These are phyloP conservation scores for Vireo griseus DNA, from an alignment of 2,797 vertebrate genomes.

Conservation along the genomic window DNA sequence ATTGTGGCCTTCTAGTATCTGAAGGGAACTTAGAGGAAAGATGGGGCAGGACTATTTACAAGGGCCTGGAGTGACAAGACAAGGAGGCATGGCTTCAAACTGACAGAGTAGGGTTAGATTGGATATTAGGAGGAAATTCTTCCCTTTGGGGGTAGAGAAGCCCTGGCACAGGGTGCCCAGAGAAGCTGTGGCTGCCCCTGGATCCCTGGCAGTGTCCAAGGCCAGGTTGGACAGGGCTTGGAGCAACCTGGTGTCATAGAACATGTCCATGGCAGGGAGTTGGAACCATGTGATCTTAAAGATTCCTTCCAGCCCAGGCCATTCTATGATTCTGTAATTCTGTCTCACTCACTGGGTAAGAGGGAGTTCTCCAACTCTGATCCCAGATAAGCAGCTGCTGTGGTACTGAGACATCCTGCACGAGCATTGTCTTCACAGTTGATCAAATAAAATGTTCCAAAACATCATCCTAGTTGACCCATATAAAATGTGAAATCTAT, in stretches of 20 bases:
- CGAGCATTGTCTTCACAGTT: background rate
- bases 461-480: background rate
- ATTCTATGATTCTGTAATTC: background rate
- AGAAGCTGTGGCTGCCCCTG: background rate
- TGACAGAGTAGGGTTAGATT: background rate
- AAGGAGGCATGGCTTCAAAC: background rate
- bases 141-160: background rate
- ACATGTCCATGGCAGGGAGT: background rate
- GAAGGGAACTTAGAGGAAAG: background rate
- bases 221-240: fast-evolving
- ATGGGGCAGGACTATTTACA: background rate
- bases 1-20: background rate
- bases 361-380: background rate
- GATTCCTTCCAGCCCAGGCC: background rate
- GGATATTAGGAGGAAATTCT: background rate
- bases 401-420: background rate
- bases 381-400: background rate
- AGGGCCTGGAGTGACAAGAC: background rate
- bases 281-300: background rate
- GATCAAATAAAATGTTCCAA: background rate
- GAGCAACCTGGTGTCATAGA: fast-evolving
- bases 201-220: background rate
- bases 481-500: background rate
- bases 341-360: background rate
- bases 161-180: background rate